These are phyloP conservation scores for Patella ulyssiponensis DNA, from an alignment of 2,888 invertebrate species.

Conservation along the genomic window DNA sequence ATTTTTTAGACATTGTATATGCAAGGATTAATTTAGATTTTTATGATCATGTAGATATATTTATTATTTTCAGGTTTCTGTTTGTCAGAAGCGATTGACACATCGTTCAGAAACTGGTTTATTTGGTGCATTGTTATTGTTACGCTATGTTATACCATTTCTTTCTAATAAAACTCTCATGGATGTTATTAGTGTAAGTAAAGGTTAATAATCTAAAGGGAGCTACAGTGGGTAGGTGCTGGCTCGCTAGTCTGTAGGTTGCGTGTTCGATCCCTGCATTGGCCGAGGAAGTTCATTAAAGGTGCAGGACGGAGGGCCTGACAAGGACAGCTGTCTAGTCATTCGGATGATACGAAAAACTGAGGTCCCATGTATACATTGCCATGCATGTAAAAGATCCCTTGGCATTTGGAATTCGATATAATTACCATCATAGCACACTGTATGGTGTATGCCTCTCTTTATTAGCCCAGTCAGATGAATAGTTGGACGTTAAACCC, in stretches of 20 bases:
- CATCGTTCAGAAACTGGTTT: slow-evolving; percentile 81
- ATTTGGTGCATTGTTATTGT: slow-evolving; percentile 62
- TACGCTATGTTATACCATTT: slow-evolving; percentile 64
- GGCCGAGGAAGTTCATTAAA: neutral
- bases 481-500: too few species aligned
- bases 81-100: slow-evolving; percentile 77
- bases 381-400: too few species aligned
- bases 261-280: too few species aligned
- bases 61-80: slow-evolving; percentile 53
- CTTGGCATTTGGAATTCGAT: too few species aligned
- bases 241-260: too few species aligned
- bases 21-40: neutral
- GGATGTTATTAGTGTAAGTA: slow-evolving; percentile 76
- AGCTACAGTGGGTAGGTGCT: too few species aligned
- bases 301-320: neutral
- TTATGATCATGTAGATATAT: too few species aligned
- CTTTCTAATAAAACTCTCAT: slow-evolving; percentile 66
- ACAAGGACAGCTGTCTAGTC: neutral
- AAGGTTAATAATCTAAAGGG: neutral
- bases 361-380: too few species aligned
- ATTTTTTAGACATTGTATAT: neutral
- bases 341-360: neutral
- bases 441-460: too few species aligned
- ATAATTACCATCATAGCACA: too few species aligned
- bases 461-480: too few species aligned